Base-by-base conservation (phyloP, 1,140 invertebrate genomes). In the Potamilus streckersoni region DNA sequence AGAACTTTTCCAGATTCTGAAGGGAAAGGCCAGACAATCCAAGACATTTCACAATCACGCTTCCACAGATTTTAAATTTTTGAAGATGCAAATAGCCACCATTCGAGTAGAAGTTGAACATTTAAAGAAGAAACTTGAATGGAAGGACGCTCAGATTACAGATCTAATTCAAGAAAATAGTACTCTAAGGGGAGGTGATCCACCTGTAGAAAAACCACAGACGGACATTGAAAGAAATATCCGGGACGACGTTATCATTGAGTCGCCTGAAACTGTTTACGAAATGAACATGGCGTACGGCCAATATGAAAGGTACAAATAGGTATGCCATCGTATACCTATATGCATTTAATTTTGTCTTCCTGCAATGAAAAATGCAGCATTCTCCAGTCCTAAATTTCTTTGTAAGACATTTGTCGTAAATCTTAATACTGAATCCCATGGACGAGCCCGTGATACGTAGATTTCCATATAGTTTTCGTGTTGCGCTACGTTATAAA, bases 61-160 rank as follows among this genome's bases (percentile, higher is more conserved):
- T 15, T 49, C 38, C 38, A 67, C 75, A 27, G 75, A 77, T 58
- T 58, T 77, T 2, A 77, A 77, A 57, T 67, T 55, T 23, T 60
- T 77, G 65, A 72, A 69, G 23, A 61, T 65, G 23, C 75, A 77
- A 60, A 71, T 73, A 65, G 69, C 75, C 0, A 68, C 69, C 31
- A 49, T 77, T 27, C 72, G 75, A 19, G 75, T 72, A 69, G 75
- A 77, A 62, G 70, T 73, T 17, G 75, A 72, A 61, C 75, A 77
- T 31, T 72, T 77, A 38, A 77, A 72, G 20, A 77, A 77, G 60
- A 77, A 77, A 49, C 57, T 77, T n/a, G 75, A 72, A 27, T 77
- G 75, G 75, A 77, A 77, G 58, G 75, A 77, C 23, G n/a, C 31
- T n/a, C 75, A 77, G 65, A 77, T 77, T 63, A 60, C 70, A 12